Percentiles rank a stretch among this genome's conserved stretches.
These are phyloP conservation scores for Nysson spinosus DNA, from an alignment of 2,888 invertebrate species.

Conservation along the genomic window DNA sequence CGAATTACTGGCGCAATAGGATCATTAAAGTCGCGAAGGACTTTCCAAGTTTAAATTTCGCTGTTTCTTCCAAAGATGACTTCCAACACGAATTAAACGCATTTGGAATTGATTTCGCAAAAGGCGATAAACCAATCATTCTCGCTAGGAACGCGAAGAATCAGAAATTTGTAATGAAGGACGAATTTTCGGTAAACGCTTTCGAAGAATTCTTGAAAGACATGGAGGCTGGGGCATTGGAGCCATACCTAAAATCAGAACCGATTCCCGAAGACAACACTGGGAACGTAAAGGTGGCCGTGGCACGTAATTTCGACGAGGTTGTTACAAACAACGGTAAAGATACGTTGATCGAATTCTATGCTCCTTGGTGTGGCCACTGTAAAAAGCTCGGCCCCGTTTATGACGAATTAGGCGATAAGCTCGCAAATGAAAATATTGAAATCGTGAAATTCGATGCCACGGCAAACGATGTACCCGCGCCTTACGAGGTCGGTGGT, in stretches of 20 bases:
- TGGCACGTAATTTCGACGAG: constrained; percentile 98
- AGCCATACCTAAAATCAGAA: constrained; percentile 97
- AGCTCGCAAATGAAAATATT: constrained; percentile 90
- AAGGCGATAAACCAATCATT: constrained; percentile 93
- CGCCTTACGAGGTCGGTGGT: constrained; percentile 93
- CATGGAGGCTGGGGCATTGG: constrained; percentile 88
- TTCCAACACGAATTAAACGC: constrained; percentile 97
- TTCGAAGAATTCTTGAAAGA: constrained; percentile 92
- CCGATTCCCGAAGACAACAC: constrained; percentile 91
- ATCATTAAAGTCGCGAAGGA: constrained; percentile 93
- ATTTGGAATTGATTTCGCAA: constrained; percentile 92
- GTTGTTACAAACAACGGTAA: constrained; percentile 93
- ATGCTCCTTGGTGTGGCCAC: constrained; percentile 99
- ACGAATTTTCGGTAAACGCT: constrained; percentile 93
- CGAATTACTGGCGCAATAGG: constrained; percentile 99
- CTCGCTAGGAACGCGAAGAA: constrained; percentile 90
- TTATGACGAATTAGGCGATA: constrained; percentile 95
- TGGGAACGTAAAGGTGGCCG: constrained; percentile 91
- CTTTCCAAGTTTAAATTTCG: constrained; percentile 86
- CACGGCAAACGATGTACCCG: constrained; percentile 98
- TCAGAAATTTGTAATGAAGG: constrained; percentile 93
- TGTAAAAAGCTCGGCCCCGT: constrained; percentile 97
- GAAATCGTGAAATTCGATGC: constrained; percentile 99
- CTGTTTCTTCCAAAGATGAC: constrained; percentile 94
- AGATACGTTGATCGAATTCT: constrained; percentile 98